Percentiles rank a stretch among this genome's conserved stretches.
Conservation (phyloP, 2,113 vertebrate genomes). For the Donacobius atricapilla region DNA sequence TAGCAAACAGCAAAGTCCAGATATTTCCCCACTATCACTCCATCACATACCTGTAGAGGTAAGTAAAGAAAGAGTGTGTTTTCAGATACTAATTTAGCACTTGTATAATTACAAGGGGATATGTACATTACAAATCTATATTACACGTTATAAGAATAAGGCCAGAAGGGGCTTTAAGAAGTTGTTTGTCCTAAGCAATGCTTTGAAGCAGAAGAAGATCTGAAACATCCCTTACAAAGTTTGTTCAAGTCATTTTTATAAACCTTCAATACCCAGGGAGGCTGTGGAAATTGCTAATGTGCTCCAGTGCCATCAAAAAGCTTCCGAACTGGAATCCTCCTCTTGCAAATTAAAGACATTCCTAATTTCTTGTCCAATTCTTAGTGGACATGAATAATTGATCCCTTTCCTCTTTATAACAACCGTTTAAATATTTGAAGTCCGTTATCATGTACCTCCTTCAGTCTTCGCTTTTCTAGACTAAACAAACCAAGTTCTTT, state of each 20-base stretch:
- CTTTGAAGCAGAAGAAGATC: background rate
- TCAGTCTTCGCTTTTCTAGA: slow-evolving; percentile 55
- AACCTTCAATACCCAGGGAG: slow-evolving; percentile 4
- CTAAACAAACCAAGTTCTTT: slow-evolving; percentile 66
- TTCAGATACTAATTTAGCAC: background rate
- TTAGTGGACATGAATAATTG: slow-evolving; percentile 61
- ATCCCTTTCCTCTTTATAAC: slow-evolving; percentile 52
- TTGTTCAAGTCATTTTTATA: background rate
- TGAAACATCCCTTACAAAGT: background rate
- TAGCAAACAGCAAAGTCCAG: background rate
- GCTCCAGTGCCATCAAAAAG: background rate
- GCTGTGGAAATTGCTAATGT: background rate
- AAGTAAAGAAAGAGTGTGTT: background rate
- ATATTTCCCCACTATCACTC: background rate
- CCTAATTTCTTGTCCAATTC: slow-evolving; percentile 48
- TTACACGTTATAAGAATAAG: background rate
- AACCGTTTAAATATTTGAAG: slow-evolving; percentile 61
- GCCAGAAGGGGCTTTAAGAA: background rate
- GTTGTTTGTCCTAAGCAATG: background rate
- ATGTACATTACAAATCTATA: background rate
- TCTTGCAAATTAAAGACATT: slow-evolving; percentile 37
- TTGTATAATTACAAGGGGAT: background rate
- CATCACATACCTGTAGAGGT: background rate
- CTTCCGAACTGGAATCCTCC: slow-evolving; percentile 4
- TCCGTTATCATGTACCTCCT: slow-evolving; percentile 61